Evolutionary conservation across 2,797 vertebrate species (phyloP).

Genomic region (Tiaroga cobitis): DNA sequence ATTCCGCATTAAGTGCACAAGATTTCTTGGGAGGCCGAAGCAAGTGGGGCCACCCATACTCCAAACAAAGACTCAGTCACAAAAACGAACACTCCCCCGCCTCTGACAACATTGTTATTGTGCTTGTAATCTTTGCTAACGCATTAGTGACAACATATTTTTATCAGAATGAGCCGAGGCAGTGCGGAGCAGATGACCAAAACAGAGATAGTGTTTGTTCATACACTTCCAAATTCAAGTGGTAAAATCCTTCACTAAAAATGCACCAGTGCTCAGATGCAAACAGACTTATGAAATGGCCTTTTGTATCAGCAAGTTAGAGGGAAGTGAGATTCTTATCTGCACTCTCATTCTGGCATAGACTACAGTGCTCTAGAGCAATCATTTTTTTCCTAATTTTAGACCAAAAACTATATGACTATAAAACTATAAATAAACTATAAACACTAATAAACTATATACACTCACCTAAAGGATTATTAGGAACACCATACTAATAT

Average conservation of each 20-base stretch:
- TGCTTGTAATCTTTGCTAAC: constrained; percentile 35
- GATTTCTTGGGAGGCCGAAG: constrained; percentile 45
- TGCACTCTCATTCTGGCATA: constrained; percentile 20
- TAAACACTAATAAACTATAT: too few species aligned
- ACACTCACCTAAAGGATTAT: too few species aligned
- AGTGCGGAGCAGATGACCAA: constrained; percentile 28
- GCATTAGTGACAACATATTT: constrained; percentile 38
- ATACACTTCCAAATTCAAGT: constrained; percentile 7
- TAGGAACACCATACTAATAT: too few species aligned
- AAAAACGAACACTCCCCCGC: constrained; percentile 39
- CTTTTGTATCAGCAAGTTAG: constrained; percentile 46
- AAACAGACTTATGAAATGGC: constrained; percentile 18
- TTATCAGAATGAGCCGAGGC: constrained; percentile 35
- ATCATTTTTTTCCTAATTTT: not conserved
- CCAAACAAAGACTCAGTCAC: constrained; percentile 45
- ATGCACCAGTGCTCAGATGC: not conserved
- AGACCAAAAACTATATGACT: too few species aligned
- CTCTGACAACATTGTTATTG: constrained; percentile 52
- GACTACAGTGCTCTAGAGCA: not conserved
- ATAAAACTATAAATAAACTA: too few species aligned
- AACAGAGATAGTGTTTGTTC: constrained; percentile 11
- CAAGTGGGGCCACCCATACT: constrained; percentile 34
- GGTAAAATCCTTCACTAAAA: constrained; percentile 5
- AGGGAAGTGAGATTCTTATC: constrained; percentile 48
- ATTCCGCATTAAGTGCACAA: constrained; percentile 33